Base-by-base conservation (phyloP, 1,140 invertebrate genomes). In the Whitmania pigra region DNA sequence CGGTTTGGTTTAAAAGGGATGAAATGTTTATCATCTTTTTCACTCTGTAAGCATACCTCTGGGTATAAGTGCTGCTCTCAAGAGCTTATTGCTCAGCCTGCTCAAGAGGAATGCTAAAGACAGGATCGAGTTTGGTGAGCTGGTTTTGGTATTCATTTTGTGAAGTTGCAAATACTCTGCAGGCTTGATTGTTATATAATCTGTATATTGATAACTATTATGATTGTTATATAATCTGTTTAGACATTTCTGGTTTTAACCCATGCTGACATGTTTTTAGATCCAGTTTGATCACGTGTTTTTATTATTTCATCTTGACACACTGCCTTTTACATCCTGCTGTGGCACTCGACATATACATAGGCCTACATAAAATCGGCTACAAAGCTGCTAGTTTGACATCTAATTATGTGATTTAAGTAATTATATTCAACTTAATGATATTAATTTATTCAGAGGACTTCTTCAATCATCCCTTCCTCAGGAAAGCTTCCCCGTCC, bases 71-170 rank as follows among this genome's bases (percentile, higher is more conserved):
- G 85, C 87, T 17, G 91, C 95, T 77, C 83, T 99, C 70, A 88
- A 87, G 75, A 89, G 94, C 83, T 85, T 99, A 40, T 84, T 99
- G 17, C 73, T 89, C 77, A 77, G 90, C 73, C 84, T 98, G 67
- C 82, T 99, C 75, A 89, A 93, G 75, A 87, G 94, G 72, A 97
- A 97, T 84, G 89, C 96, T 22, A 88, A 88, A 78, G 94, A 98
- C 80, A 86, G 96, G 72, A 94, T 99, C 86, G 88, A 92, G 71
- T 98, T 98, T 83, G 82, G 83, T 85, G 75, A 76, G 77, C 76
- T 71, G 69, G 57, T 72, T 77, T 67, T 9, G 20, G 53, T 67
- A 60, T 22, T 22, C 11, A 49, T 67, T 66, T 31, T 2, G n/a
- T 18, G 27, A 71, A 27, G 11, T n/a, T n/a, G n/a, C n/a, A 63